Conservation (phyloP, 2,113 vertebrate genomes). For the Vombatus ursinus region DNA sequence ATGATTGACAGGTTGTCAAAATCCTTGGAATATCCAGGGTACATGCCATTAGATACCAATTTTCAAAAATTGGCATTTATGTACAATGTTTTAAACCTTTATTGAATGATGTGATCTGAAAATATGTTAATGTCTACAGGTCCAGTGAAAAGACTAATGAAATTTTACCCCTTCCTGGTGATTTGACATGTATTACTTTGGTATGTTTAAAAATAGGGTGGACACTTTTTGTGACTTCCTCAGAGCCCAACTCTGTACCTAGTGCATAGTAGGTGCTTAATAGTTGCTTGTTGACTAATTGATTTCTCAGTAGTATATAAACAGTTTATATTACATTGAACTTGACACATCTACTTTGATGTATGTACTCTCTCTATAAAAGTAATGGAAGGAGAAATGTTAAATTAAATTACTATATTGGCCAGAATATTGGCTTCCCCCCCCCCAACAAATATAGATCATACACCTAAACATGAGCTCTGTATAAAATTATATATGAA, state of each 20-base stretch:
- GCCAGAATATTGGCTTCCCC: not conserved
- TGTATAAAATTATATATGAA: too few relatives aligned
- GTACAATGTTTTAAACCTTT: conserved; percentile 22
- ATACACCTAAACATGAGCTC: too few relatives aligned
- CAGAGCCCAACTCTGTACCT: not conserved
- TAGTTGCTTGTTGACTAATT: not conserved
- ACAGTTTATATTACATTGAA: not conserved
- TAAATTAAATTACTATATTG: not conserved
- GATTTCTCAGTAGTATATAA: not conserved
- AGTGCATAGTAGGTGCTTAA: not conserved
- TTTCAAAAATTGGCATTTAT: conserved; percentile 19
- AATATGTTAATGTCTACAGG: not conserved
- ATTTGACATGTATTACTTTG: not conserved
- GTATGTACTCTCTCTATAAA: not conserved
- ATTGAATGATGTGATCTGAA: not conserved
- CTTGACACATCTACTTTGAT: not conserved
- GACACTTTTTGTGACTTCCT: not conserved
- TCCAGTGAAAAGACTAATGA: not conserved
- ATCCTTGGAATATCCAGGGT: not conserved
- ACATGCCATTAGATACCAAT: not conserved
- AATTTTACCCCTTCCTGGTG: not conserved
- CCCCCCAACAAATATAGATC: too few relatives aligned
- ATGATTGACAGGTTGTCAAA: not conserved
- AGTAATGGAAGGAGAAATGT: not conserved
- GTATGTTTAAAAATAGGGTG: not conserved